Conservation (phyloP, 2,797 vertebrate species). For the Micrastur ruficollis region DNA sequence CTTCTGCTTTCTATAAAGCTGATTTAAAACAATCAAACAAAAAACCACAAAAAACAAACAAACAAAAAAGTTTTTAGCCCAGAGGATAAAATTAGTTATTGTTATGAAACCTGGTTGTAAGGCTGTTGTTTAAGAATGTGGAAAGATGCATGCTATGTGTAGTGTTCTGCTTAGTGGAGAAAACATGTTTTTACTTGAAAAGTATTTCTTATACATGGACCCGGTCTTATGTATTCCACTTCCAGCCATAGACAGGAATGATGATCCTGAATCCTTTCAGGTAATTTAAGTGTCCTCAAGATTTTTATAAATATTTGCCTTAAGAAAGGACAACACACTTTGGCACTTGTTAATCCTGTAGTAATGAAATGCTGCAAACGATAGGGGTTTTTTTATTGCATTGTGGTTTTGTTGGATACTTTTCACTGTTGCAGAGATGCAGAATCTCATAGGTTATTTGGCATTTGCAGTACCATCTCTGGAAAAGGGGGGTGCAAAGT, state of each 20-base stretch:
- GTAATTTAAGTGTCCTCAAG: neutral
- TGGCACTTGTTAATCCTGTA: neutral
- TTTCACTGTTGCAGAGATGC: neutral
- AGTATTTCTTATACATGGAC: neutral
- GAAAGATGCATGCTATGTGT: rapidly evolving
- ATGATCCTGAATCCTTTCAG: neutral
- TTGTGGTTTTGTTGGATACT: neutral
- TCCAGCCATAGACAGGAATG: neutral
- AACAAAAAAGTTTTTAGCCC: neutral
- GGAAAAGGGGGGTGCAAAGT: neutral
- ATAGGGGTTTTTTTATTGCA: neutral
- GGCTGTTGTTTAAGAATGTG: neutral
- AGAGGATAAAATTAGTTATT: neutral
- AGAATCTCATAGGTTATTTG: neutral
- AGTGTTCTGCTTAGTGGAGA: neutral
- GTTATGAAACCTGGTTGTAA: neutral
- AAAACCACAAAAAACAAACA: too few relatives aligned
- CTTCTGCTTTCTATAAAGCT: neutral
- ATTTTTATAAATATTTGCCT: neutral
- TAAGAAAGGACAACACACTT: neutral
- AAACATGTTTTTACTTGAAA: neutral
- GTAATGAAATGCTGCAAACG: neutral
- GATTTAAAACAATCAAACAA: neutral
- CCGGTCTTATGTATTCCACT: neutral
- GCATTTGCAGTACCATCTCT: neutral